phyloP scores from a whole-genome alignment of 2,113 vertebrate genomes.

The Triplophysa siluroides region DNA sequence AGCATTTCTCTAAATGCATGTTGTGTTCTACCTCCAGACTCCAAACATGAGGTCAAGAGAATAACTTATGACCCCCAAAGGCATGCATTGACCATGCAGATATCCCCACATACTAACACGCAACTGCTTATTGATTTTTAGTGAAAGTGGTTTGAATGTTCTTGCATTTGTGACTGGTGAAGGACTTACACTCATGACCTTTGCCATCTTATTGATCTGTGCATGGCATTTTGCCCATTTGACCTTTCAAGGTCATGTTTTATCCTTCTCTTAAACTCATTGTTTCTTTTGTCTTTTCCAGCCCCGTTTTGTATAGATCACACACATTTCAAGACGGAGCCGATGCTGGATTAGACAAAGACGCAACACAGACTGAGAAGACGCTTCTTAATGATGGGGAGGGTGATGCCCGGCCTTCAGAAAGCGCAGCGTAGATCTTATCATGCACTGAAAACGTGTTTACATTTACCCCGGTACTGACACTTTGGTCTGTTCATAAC shows the following conservation, averaged over 20 bases:
- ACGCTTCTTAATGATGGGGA: constrained; percentile 76
- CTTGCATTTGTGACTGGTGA: neutral
- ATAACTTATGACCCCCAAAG: constrained; percentile 30
- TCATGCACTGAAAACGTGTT: constrained; percentile 26
- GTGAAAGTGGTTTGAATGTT: neutral
- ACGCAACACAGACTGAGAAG: constrained; percentile 66
- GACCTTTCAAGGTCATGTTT: neutral
- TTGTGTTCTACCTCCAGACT: constrained; percentile 4
- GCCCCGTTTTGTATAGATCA: constrained; percentile 79
- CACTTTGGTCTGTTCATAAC: neutral
- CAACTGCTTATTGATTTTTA: neutral
- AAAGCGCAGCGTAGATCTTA: constrained; percentile 67
- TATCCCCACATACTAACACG: neutral
- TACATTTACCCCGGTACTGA: neutral
- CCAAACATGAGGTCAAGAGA: constrained; percentile 4
- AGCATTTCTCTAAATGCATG: constrained; percentile 37
- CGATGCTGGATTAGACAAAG: constrained; percentile 64
- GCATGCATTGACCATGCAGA: constrained; percentile 10
- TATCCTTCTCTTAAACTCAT: neutral
- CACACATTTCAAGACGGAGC: constrained; percentile 75
- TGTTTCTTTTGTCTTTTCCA: constrained; percentile 55
- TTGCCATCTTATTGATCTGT: neutral
- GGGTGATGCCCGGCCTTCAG: constrained; percentile 73
- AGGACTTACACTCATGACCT: constrained; percentile 7
- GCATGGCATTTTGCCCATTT: neutral